phyloP scores from a whole-genome alignment of 2,888 invertebrate species.

The Elysia crispata region DNA sequence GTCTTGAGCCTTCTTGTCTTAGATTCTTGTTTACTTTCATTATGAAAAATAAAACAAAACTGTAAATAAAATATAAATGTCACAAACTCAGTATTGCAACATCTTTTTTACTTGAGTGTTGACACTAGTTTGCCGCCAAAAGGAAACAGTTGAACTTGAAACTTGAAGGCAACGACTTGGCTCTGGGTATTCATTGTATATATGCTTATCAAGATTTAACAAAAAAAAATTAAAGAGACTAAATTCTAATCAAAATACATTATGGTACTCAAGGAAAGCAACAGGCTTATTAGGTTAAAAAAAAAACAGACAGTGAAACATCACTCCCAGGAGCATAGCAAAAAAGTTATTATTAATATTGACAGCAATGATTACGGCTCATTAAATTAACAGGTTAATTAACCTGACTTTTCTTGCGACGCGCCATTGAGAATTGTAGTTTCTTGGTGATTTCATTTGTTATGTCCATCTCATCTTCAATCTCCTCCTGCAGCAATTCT shows the following conservation, averaged over 20 bases:
- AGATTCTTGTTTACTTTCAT: too few species aligned
- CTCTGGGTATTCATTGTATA: too few species aligned
- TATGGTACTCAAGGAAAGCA: not conserved
- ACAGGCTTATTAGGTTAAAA: not conserved
- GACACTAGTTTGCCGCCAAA: too few species aligned
- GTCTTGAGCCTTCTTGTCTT: too few species aligned
- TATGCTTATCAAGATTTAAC: too few species aligned
- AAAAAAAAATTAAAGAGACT: too few species aligned
- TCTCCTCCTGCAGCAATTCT: conserved; percentile 75
- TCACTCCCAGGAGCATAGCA: not conserved
- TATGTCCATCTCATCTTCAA: conserved; percentile 74
- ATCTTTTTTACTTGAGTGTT: too few species aligned
- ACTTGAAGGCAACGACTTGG: not conserved
- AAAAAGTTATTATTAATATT: not conserved
- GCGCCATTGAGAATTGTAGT: conserved; percentile 38
- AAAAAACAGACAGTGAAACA: not conserved
- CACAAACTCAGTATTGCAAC: too few species aligned
- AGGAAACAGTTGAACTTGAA: not conserved
- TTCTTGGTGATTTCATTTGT: conserved; percentile 29
- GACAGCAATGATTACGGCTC: too few species aligned
- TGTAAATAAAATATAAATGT: too few species aligned
- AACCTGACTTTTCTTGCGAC: conserved; percentile 29
- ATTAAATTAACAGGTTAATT: not conserved
- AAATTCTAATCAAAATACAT: too few species aligned
- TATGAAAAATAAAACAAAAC: too few species aligned